These are phyloP conservation scores for Tuta absoluta DNA, from an alignment of 2,888 invertebrate species.

Conservation along the genomic window DNA sequence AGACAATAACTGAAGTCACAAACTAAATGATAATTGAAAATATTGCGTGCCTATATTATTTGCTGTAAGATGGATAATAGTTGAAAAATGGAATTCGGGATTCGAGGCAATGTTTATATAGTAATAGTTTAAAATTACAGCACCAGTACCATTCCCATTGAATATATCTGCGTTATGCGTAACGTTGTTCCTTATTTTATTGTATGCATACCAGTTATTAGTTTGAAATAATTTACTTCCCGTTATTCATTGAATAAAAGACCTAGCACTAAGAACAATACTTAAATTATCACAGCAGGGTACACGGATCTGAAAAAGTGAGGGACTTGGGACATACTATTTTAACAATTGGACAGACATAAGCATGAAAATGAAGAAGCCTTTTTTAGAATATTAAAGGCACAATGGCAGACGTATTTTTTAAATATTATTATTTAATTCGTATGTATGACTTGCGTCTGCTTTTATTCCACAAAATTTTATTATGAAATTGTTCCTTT, in stretches of 20 bases:
- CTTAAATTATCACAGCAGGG: no score
- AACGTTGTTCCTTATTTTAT: background rate
- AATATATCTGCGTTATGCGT: background rate
- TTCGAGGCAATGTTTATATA: background rate
- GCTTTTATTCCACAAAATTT: conserved; percentile 3
- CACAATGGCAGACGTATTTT: background rate
- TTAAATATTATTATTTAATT: background rate
- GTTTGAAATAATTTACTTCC: no score
- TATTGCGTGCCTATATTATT: conserved; percentile 1
- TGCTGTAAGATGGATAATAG: background rate
- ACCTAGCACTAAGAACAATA: no score
- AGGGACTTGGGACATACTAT: no score
- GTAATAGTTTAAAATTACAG: background rate
- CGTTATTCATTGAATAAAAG: no score
- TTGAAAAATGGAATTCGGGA: background rate
- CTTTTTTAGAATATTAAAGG: background rate
- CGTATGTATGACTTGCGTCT: background rate
- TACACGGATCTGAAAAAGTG: no score
- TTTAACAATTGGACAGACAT: no score
- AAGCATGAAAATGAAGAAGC: no score
- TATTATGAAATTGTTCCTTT: conserved; percentile 43
- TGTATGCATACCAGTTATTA: no score
- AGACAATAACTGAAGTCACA: conserved; percentile 17
- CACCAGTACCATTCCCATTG: conserved; percentile 5
- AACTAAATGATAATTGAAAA: background rate